Evolutionary conservation across 53 echinoderm and acorn worm species (phyloP), one percentile per base, ranked within the genome.

Genomic region (Holothuria scabra): DNA sequence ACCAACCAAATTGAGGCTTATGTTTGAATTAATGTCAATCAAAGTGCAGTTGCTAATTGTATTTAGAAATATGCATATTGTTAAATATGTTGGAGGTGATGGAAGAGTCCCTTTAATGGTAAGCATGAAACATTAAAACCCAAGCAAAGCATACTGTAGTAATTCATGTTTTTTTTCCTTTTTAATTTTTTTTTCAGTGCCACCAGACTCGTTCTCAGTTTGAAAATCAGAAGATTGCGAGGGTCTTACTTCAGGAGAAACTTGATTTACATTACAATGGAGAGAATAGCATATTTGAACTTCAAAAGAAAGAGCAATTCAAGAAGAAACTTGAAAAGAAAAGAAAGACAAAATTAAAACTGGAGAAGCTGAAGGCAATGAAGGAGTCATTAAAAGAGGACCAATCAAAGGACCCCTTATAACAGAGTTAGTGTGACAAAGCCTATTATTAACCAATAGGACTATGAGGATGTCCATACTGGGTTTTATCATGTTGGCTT

Each of bases 161-260:
- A 44, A 44, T 52, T 52, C 52, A 52, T 52, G 12, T 64, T 1
- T 11, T 67, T 13, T 32, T 32, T 57, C 10, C n/a, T 18, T n/a
- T 72, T 56, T 67, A 41, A 26, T 68, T 60, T 71, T 46, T 16
- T 76, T 8, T 87, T 1, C 60, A 99, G 99, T 99, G 99, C 71
- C 99, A 99, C 67, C 99, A 99, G 67, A 99, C 99, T 34, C 87
- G 99, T 13, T 99, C 99, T 5, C 91, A 85, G 76, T 46, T 68
- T n/a, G 94, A 99, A 59, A 99, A 99, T 71, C 90, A 89, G 83
- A 92, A 93, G 76, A 99, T 99, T 22, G 99, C 99, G 22, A 81
- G 99, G 56, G 74, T 86, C 32, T 80, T 94, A 44, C 56, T 99
- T 76, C 67, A 83, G 62, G 94, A 99, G 64, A 90, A 89, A 70